A percentile compares a stretch with the other conserved stretches of the same genome.
These are phyloP conservation scores for Horisme vitalbata DNA, from an alignment of 2,888 invertebrate genomes.

Conservation along the genomic window DNA sequence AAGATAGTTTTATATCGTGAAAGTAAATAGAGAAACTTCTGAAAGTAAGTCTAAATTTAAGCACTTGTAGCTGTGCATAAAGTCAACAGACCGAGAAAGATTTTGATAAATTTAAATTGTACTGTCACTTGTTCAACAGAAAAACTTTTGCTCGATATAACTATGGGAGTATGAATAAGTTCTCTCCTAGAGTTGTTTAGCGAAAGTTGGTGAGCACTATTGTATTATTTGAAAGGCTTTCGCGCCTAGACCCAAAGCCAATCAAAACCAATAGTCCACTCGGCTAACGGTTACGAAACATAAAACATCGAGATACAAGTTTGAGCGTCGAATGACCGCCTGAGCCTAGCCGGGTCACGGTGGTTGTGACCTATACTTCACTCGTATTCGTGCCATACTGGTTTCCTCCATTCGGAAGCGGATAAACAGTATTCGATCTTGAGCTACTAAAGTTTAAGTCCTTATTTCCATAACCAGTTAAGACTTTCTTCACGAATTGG, in stretches of 20 bases:
- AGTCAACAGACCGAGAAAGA: constrained; percentile 13
- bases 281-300: constrained; percentile 50
- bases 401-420: constrained; percentile 51
- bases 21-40: background rate
- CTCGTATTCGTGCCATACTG: constrained; percentile 72
- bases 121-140: background rate
- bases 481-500: constrained; percentile 55
- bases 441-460: constrained; percentile 38
- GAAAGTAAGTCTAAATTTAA: too few species aligned
- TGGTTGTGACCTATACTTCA: constrained; percentile 68
- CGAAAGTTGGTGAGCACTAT: background rate
- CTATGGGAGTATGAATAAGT: background rate
- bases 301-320: constrained; percentile 51
- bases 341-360: constrained; percentile 60
- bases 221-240: background rate
- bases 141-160: background rate
- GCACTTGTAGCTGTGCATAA: too few species aligned
- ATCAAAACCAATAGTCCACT: constrained; percentile 24
- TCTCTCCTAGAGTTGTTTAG: background rate
- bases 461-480: constrained; percentile 39
- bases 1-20: background rate
- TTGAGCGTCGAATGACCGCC: constrained; percentile 51
- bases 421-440: constrained; percentile 47
- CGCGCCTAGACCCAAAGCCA: constrained; percentile 8
- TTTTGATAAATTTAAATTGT: background rate